phyloP scores from a whole-genome alignment of 2,113 vertebrate species.

The Cheirogaleus medius region DNA sequence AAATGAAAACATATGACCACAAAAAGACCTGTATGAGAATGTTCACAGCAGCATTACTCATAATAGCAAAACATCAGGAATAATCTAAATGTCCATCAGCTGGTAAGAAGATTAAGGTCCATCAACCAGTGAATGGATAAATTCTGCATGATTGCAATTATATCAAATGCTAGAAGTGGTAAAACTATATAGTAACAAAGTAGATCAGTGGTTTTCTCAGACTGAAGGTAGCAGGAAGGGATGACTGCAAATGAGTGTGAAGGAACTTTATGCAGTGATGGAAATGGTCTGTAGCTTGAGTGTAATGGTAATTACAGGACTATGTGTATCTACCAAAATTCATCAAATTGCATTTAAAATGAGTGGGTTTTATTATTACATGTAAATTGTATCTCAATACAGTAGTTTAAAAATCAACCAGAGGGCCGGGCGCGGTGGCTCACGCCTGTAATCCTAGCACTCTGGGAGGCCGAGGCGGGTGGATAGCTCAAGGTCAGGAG shows the following conservation, averaged over 20 bases:
- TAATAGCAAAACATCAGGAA: slow-evolving; percentile 6
- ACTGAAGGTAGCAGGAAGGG: background rate
- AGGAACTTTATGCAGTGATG: background rate
- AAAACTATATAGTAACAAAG: background rate
- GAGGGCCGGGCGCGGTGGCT: too few relatives aligned
- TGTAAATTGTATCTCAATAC: background rate
- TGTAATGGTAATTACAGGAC: background rate
- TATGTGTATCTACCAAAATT: background rate
- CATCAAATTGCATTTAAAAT: background rate
- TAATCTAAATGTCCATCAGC: background rate
- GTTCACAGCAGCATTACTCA: background rate
- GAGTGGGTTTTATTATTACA: background rate
- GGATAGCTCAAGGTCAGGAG: too few relatives aligned
- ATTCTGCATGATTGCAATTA: background rate
- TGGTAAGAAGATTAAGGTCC: background rate
- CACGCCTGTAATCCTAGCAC: too few relatives aligned
- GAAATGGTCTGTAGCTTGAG: background rate
- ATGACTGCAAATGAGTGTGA: background rate
- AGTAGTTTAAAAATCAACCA: background rate
- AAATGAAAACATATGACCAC: slow-evolving; percentile 27
- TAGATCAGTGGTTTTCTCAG: background rate
- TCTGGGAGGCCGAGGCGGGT: too few relatives aligned
- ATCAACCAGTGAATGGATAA: background rate
- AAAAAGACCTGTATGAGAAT: background rate
- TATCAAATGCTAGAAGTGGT: background rate